These are phyloP conservation scores for Mormyrus iriodes DNA, from an alignment of 2,113 vertebrate genomes.

Conservation along the genomic window DNA sequence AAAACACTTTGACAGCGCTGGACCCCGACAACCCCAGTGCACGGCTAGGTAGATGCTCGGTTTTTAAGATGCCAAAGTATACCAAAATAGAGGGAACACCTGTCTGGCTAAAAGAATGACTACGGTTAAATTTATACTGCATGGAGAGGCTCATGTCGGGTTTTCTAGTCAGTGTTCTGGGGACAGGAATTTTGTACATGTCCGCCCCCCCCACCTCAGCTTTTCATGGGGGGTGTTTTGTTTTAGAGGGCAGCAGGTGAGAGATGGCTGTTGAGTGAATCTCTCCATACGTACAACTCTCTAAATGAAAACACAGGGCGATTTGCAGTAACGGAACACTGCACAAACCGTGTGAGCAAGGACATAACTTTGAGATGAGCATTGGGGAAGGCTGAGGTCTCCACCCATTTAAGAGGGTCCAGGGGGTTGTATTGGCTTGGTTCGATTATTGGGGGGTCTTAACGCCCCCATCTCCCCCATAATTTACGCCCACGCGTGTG, in stretches of 20 bases:
- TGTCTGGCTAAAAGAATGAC: conserved; percentile 58
- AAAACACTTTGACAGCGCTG: conserved; percentile 70
- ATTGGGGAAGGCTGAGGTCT: background rate
- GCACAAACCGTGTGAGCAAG: background rate
- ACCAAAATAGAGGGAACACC: conserved; percentile 67
- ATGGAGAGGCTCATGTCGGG: conserved; percentile 27
- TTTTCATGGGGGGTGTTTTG: background rate
- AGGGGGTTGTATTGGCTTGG: background rate
- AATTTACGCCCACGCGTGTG: background rate
- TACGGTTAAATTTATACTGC: conserved; percentile 49
- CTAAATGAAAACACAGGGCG: background rate
- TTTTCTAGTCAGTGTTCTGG: conserved; percentile 52
- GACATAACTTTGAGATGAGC: background rate
- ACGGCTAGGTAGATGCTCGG: conserved; percentile 40
- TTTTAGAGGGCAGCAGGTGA: background rate
- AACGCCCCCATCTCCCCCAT: too few relatives aligned
- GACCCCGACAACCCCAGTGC: conserved; percentile 35
- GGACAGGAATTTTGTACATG: conserved; percentile 48
- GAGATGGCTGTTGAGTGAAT: conserved; percentile 10
- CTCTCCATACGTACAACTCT: background rate
- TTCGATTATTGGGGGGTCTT: background rate
- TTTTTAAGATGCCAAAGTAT: conserved; percentile 53
- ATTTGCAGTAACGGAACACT: background rate
- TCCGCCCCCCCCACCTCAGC: conserved; percentile 17
- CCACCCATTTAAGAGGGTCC: background rate